phyloP scores from a whole-genome alignment of 2,797 vertebrate genomes.

The Scolopax rusticola region DNA sequence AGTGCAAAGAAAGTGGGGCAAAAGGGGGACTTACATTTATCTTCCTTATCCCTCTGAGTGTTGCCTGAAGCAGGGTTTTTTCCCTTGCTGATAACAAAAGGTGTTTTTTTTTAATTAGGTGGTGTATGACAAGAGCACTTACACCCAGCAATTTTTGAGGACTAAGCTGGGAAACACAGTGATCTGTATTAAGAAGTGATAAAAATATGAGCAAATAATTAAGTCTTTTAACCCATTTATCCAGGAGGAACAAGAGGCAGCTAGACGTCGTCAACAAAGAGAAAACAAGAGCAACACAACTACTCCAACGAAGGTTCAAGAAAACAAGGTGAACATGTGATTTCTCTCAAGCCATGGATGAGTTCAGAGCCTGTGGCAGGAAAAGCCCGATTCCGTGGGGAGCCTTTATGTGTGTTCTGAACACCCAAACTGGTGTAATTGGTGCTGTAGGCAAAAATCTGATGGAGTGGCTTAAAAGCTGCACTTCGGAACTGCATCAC shows the following conservation, averaged over 20 bases:
- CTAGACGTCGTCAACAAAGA: constrained; percentile 92
- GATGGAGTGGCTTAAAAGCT: not conserved
- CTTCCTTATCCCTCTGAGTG: not conserved
- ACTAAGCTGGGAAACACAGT: not conserved
- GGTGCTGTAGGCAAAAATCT: not conserved
- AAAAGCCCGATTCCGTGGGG: not conserved
- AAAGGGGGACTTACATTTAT: not conserved
- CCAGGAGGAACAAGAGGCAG: constrained; percentile 98
- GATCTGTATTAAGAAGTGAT: not conserved
- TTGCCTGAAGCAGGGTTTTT: not conserved
- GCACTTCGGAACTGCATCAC: not conserved
- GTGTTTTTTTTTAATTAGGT: not conserved
- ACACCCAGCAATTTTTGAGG: not conserved
- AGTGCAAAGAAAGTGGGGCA: not conserved
- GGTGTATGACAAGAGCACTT: not conserved
- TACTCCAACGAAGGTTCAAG: constrained; percentile 94
- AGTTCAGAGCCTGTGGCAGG: not conserved
- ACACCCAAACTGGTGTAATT: not conserved
- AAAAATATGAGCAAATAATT: not conserved
- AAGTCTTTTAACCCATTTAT: not conserved
- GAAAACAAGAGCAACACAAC: constrained; percentile 96
- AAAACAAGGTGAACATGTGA: constrained; percentile 83
- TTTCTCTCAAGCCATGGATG: not conserved
- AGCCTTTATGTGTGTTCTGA: not conserved
- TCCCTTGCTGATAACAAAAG: not conserved